phyloP scores from a whole-genome alignment of 2,888 invertebrate genomes.

The Plebejus melissa region DNA sequence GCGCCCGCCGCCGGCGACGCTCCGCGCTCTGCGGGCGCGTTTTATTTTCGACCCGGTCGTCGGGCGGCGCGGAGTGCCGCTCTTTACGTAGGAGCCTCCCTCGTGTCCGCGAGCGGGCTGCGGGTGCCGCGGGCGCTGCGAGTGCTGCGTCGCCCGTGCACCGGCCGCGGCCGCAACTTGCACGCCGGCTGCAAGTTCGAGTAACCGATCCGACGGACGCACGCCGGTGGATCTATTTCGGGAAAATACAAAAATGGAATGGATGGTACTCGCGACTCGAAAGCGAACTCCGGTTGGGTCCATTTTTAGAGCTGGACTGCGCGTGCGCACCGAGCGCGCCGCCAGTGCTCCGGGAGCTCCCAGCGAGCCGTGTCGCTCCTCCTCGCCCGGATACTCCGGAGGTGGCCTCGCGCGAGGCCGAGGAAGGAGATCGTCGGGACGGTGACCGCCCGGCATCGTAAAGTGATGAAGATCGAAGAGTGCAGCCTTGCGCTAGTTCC shows the following conservation, averaged over 20 bases:
- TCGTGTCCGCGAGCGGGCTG: slow-evolving; percentile 40
- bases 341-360: slow-evolving; percentile 72
- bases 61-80: slow-evolving; percentile 71
- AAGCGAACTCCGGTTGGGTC: slow-evolving; percentile 76
- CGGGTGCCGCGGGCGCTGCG: slow-evolving; percentile 41
- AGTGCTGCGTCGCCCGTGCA: slow-evolving; percentile 48
- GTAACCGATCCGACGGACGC: slow-evolving; percentile 77
- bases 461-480: slow-evolving; percentile 53
- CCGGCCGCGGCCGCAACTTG: slow-evolving; percentile 57
- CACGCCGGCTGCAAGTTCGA: slow-evolving; percentile 72
- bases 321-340: slow-evolving; percentile 71
- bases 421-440: slow-evolving; percentile 34
- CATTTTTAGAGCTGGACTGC: slow-evolving; percentile 79
- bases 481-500: slow-evolving; percentile 85
- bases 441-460: slow-evolving; percentile 39
- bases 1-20: slow-evolving; percentile 55
- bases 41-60: slow-evolving; percentile 75
- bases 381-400: slow-evolving; percentile 43
- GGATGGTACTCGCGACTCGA: slow-evolving; percentile 76
- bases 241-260: slow-evolving; percentile 91
- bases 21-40: slow-evolving; percentile 61
- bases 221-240: slow-evolving; percentile 82
- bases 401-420: slow-evolving; percentile 47
- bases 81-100: slow-evolving; percentile 65
- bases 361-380: slow-evolving; percentile 71